Conservation (phyloP, 2,888 invertebrate species). For the Papilio elwesi region DNA sequence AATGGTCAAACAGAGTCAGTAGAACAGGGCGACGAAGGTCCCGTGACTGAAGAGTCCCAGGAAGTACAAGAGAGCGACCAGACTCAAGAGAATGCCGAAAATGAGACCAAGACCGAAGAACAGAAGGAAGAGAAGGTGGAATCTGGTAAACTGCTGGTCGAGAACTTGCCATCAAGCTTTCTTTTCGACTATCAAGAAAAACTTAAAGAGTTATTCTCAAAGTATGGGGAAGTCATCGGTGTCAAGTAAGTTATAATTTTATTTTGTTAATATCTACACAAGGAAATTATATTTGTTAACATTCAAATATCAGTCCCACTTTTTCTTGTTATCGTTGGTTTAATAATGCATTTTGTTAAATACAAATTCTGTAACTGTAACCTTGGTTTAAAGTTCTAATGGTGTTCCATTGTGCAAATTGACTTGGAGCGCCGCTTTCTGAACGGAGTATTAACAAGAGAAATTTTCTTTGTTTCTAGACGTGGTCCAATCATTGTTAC, state of each 20-base stretch:
- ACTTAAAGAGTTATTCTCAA: conserved; percentile 79
- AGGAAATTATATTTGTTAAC: conserved; percentile 66
- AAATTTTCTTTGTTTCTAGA: conserved; percentile 83
- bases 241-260: conserved; percentile 69
- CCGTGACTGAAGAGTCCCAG: conserved; percentile 48
- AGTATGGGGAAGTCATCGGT: conserved; percentile 72
- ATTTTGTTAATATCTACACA: conserved; percentile 41
- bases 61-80: conserved; percentile 52
- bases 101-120: conserved; percentile 62
- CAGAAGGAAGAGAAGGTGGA: conserved; percentile 76
- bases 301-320: conserved; percentile 81
- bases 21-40: conserved; percentile 57
- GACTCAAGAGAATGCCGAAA: conserved; percentile 56
- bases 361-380: conserved; percentile 33
- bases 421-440: conserved; percentile 60
- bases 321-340: conserved; percentile 45
- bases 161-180: conserved; percentile 77
- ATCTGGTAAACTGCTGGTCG: conserved; percentile 79
- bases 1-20: conserved; percentile 64
- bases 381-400: conserved; percentile 43
- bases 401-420: conserved; percentile 64
- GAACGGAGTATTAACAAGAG: conserved; percentile 78
- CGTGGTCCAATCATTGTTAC: conserved; percentile 84
- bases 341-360: conserved; percentile 35
- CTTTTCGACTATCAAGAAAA: conserved; percentile 81